Evolutionary conservation across 2,113 vertebrate species (phyloP).

Genomic region (Callospermophilus lateralis): DNA sequence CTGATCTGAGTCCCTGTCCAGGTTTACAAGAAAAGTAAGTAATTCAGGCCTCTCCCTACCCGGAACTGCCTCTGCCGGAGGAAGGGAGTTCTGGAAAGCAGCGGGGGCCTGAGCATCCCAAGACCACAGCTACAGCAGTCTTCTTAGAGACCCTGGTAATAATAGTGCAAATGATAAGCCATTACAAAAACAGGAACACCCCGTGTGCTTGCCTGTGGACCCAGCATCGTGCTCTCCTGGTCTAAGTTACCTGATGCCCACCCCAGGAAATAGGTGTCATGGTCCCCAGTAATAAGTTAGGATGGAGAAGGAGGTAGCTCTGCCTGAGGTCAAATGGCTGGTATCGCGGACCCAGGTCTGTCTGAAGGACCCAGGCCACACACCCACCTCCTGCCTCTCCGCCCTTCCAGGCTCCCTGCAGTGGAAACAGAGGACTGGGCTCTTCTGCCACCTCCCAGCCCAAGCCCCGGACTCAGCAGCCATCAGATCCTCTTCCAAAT

Average conservation of each 20-base stretch:
- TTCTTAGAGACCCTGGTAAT: not conserved
- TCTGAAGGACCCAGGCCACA: not conserved
- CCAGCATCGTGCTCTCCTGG: not conserved
- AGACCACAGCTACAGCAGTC: not conserved
- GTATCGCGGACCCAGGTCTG: not conserved
- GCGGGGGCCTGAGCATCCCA: not conserved
- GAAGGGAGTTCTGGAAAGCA: not conserved
- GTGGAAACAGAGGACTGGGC: not conserved
- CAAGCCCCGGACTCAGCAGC: not conserved
- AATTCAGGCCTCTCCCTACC: not conserved
- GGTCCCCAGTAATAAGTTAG: not conserved
- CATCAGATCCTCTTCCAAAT: not conserved
- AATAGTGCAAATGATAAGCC: not conserved
- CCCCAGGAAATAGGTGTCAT: not conserved
- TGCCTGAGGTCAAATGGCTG: not conserved
- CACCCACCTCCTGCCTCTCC: not conserved
- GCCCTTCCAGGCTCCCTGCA: not conserved
- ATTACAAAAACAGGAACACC: not conserved
- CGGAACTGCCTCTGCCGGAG: not conserved
- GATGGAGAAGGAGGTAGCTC: not conserved
- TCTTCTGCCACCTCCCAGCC: not conserved
- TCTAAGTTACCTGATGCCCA: not conserved
- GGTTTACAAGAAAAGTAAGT: constrained; percentile 44
- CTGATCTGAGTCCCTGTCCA: not conserved
- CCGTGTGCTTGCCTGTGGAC: not conserved